phyloP scores from a whole-genome alignment of 2,113 vertebrate species.

The Mesocricetus auratus region DNA sequence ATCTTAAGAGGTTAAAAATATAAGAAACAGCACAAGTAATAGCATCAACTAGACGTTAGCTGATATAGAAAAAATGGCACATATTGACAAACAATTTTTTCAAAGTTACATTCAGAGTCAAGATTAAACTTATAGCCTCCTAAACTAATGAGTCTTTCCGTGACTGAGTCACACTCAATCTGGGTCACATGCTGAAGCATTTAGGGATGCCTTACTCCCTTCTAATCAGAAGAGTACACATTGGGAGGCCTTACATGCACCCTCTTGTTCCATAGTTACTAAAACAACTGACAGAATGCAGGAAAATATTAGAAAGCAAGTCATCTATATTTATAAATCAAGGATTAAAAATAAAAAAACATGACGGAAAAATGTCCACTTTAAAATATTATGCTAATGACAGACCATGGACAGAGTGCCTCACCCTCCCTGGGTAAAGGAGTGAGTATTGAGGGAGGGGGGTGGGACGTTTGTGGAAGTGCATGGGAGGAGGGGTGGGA shows the following conservation, averaged over 20 bases:
- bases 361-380: neutral
- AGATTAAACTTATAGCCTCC: neutral
- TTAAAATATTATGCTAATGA: no score
- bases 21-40: neutral
- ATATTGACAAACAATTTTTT: neutral
- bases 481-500: no score
- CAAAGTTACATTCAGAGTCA: neutral
- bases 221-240: neutral
- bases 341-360: neutral
- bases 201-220: neutral
- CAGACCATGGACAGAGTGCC: no score
- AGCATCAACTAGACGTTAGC: neutral
- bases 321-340: neutral
- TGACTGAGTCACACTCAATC: neutral
- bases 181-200: neutral
- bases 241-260: neutral
- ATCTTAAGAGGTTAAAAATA: conserved; percentile 19
- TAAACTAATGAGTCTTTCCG: neutral
- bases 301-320: neutral
- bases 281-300: conserved; percentile 29
- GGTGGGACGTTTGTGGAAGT: no score
- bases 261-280: neutral
- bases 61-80: neutral
- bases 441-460: no score
- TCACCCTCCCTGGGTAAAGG: no score